These are phyloP conservation scores for Tetragnatha montana DNA, from an alignment of 2,888 invertebrate genomes.

Conservation along the genomic window DNA sequence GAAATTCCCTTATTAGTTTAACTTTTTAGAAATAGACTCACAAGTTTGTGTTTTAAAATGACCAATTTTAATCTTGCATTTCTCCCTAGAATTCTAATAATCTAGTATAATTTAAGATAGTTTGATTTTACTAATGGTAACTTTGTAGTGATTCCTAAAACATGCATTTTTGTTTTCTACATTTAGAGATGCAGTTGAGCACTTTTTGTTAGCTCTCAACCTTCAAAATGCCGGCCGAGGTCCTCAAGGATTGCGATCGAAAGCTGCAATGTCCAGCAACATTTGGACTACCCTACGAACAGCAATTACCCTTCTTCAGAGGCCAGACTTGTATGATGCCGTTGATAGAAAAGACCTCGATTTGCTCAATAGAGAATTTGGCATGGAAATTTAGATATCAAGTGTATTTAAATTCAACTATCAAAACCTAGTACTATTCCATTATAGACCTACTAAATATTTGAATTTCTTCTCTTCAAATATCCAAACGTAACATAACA, in stretches of 20 bases:
- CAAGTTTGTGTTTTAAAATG: no score
- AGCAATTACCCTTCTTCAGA: slow-evolving; percentile 86
- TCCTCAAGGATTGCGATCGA: slow-evolving; percentile 75
- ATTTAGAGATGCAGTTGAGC: slow-evolving; percentile 92
- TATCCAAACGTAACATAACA: slow-evolving; percentile 38
- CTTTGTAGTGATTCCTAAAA: no score
- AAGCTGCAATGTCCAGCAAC: slow-evolving; percentile 86
- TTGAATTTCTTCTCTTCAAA: slow-evolving; percentile 60
- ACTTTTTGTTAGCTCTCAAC: slow-evolving; percentile 93
- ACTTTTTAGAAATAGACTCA: no score
- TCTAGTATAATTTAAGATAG: no score
- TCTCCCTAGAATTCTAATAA: no score
- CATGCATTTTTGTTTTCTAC: not conserved
- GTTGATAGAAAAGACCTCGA: slow-evolving; percentile 79
- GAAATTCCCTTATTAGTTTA: no score
- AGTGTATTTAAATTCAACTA: slow-evolving; percentile 47
- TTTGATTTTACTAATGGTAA: no score
- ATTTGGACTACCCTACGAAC: slow-evolving; percentile 96
- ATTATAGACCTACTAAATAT: slow-evolving; percentile 57
- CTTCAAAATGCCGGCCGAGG: slow-evolving; percentile 87
- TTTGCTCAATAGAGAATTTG: slow-evolving; percentile 75
- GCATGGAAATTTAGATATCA: slow-evolving; percentile 72
- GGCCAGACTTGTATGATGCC: slow-evolving; percentile 79
- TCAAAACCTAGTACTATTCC: slow-evolving; percentile 58
- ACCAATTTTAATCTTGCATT: no score